phyloP scores from a whole-genome alignment of 2,113 vertebrate species.

The Globicephala melas region DNA sequence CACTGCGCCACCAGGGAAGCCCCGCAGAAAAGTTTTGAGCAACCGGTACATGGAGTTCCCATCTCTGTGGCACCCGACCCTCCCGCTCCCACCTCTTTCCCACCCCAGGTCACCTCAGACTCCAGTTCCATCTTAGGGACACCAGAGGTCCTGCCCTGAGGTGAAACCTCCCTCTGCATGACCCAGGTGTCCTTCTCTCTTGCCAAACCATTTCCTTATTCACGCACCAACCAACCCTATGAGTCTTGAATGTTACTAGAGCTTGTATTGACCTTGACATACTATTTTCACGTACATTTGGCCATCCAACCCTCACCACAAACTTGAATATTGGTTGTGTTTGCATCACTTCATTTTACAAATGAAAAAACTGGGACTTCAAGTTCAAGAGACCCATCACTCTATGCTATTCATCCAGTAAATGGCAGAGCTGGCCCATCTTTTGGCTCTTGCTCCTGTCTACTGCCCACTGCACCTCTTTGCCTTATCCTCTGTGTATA shows the following conservation, averaged over 20 bases:
- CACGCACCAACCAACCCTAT: accelerated
- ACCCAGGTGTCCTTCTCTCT: background rate
- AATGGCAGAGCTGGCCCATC: background rate
- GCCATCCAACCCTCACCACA: background rate
- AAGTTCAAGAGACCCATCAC: background rate
- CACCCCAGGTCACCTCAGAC: background rate
- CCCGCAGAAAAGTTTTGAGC: background rate
- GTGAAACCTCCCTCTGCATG: background rate
- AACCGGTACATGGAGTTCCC: background rate
- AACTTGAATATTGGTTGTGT: background rate
- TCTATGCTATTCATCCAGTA: background rate
- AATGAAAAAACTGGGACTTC: background rate
- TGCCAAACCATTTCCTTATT: background rate
- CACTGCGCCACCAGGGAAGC: no score
- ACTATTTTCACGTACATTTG: background rate
- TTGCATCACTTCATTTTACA: background rate
- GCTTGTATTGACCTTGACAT: background rate
- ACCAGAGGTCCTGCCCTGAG: background rate
- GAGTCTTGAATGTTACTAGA: accelerated
- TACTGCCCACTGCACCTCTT: background rate
- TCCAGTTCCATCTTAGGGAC: background rate
- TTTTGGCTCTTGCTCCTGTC: background rate
- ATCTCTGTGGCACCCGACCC: accelerated
- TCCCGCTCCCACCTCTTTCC: background rate
- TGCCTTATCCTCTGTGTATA: background rate